Conservation (phyloP, 2,888 invertebrate species). For the Nomada fabriciana region DNA sequence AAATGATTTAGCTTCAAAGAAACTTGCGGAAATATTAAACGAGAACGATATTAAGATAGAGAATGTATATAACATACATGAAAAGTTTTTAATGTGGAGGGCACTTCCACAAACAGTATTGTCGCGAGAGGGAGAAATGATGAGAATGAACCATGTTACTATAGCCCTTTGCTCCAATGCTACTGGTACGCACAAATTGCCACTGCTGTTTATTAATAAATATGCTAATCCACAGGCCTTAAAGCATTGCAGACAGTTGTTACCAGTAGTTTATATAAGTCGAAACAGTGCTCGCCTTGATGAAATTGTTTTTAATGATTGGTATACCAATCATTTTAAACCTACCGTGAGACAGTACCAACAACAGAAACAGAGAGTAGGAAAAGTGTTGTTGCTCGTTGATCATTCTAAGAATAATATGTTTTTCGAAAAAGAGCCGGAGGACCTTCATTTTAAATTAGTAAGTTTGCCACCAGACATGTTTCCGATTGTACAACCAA, state of each 20-base stretch:
- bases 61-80: constrained; percentile 33
- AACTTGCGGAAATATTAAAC: neutral
- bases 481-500: neutral
- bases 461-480: neutral
- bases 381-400: constrained; percentile 11
- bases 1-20: neutral
- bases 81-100: constrained; percentile 31
- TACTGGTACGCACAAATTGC: constrained; percentile 18
- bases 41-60: constrained; percentile 1
- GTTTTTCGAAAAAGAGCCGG: neutral
- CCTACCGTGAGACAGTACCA: neutral
- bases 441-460: constrained; percentile 9
- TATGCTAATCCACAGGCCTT: neutral
- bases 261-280: constrained; percentile 13
- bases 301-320: constrained; percentile 19
- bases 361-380: neutral
- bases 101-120: constrained; percentile 12
- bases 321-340: constrained; percentile 21
- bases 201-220: constrained; percentile 5
- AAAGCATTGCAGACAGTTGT: constrained; percentile 4
- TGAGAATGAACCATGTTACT: neutral
- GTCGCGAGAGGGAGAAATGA: neutral
- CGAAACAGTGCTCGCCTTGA: neutral
- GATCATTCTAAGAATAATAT: constrained; percentile 5
- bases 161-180: constrained; percentile 29